phyloP scores from a whole-genome alignment of 2,888 invertebrate genomes.

The Psylliodes chrysocephalus region DNA sequence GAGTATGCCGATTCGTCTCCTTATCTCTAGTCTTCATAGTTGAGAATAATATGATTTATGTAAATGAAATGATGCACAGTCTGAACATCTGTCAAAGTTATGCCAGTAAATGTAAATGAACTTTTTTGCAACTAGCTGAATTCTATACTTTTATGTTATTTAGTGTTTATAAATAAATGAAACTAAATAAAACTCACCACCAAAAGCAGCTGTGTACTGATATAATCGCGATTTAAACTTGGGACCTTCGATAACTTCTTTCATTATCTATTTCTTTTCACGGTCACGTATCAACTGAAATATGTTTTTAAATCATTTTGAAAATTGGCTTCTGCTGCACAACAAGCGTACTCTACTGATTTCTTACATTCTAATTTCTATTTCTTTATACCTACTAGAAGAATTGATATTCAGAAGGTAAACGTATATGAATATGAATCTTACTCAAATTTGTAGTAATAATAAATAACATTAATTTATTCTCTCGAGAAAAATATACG shows the following conservation, averaged over 20 bases:
- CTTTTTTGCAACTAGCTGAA: background rate
- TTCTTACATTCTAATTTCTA: no score
- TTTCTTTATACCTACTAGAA: no score
- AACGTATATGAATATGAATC: no score
- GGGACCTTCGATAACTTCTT: slow-evolving; percentile 16
- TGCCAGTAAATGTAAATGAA: background rate
- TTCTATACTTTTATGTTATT: background rate
- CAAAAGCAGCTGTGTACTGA: slow-evolving; percentile 53
- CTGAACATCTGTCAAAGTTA: background rate
- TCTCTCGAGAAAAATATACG: no score
- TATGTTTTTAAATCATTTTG: slow-evolving; percentile 12
- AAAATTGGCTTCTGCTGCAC: background rate
- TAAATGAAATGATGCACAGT: no score
- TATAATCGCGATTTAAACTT: slow-evolving; percentile 39
- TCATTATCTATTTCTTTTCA: slow-evolving; percentile 21
- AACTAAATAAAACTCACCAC: slow-evolving; percentile 49
- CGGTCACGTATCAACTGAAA: slow-evolving; percentile 21
- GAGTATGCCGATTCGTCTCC: no score
- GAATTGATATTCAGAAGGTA: no score
- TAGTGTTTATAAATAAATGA: background rate
- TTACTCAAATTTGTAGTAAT: no score
- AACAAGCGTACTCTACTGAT: background rate
- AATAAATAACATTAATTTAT: no score
- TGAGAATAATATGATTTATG: no score
- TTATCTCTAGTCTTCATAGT: no score